Conservation (phyloP, 2,888 invertebrate genomes). For the Spicauda simplicius region DNA sequence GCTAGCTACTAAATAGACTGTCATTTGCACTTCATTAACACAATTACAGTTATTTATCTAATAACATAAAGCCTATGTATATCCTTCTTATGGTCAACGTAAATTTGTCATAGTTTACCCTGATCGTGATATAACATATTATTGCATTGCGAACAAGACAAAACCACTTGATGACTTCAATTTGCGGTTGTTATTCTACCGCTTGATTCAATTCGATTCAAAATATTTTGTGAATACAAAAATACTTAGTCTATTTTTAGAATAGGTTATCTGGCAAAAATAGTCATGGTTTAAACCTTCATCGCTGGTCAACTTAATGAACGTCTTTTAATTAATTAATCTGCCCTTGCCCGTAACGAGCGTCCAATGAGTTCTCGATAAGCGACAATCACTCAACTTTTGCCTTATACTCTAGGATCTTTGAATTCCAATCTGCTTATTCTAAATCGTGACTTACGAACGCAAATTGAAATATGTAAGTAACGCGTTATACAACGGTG, state of each 20-base stretch:
- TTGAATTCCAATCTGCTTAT: constrained; percentile 42
- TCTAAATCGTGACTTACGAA: constrained; percentile 45
- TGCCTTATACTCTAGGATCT: constrained; percentile 38
- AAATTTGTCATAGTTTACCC: constrained; percentile 26
- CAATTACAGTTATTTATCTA: constrained; percentile 41
- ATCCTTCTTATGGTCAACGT: constrained; percentile 25
- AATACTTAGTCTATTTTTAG: constrained; percentile 17
- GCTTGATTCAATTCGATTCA: neutral
- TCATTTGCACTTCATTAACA: constrained; percentile 40
- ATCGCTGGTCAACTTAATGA: constrained; percentile 31
- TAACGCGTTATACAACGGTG: constrained; percentile 32
- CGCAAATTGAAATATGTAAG: constrained; percentile 33
- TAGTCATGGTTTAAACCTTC: constrained; percentile 26
- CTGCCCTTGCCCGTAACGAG: constrained; percentile 32
- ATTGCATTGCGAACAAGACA: constrained; percentile 13
- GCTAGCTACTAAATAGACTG: constrained; percentile 30
- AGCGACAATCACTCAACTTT: constrained; percentile 35
- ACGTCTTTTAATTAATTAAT: constrained; percentile 34
- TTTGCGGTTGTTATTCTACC: constrained; percentile 21
- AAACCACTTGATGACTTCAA: constrained; percentile 28
- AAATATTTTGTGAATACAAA: constrained; percentile 5
- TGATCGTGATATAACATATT: constrained; percentile 28
- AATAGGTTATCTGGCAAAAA: constrained; percentile 8
- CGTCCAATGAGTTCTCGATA: constrained; percentile 25
- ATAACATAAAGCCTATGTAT: constrained; percentile 25